phyloP scores from a whole-genome alignment of 1,140 invertebrate species.

The Rhynchophorus ferrugineus region DNA sequence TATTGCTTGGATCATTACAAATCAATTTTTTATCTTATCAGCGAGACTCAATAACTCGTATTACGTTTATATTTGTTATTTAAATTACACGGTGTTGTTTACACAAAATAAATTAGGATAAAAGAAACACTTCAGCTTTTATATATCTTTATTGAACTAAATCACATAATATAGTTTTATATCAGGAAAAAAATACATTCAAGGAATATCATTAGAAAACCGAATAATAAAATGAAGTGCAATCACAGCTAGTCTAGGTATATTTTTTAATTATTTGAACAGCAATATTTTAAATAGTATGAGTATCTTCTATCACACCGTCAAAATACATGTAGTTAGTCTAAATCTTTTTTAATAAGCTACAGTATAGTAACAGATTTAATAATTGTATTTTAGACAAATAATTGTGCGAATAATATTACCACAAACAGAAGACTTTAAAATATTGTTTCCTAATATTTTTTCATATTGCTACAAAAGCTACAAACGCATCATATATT shows the following conservation, averaged over 20 bases:
- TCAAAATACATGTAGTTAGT: background rate
- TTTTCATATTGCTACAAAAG: too few species aligned
- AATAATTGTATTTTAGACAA: background rate
- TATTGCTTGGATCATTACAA: too few species aligned
- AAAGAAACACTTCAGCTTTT: background rate
- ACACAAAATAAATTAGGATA: too few species aligned
- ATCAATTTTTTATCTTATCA: too few species aligned
- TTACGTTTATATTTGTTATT: too few species aligned
- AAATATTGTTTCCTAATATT: too few species aligned
- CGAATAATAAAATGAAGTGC: conserved; percentile 8
- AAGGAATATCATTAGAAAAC: background rate
- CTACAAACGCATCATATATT: too few species aligned
- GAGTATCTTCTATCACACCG: conserved; percentile 4
- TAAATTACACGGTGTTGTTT: too few species aligned
- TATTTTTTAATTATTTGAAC: conserved; percentile 1
- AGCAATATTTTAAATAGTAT: conserved; percentile 1
- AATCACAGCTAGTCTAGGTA: conserved; percentile 18
- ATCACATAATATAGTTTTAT: background rate
- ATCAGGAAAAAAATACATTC: background rate
- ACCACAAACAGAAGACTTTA: too few species aligned
- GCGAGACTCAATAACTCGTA: too few species aligned
- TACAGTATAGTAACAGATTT: background rate
- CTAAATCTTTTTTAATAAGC: background rate
- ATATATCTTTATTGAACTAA: conserved; percentile 5
- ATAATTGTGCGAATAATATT: background rate